Conservation (phyloP, 2,888 invertebrate species). For the Andrena fulva region DNA sequence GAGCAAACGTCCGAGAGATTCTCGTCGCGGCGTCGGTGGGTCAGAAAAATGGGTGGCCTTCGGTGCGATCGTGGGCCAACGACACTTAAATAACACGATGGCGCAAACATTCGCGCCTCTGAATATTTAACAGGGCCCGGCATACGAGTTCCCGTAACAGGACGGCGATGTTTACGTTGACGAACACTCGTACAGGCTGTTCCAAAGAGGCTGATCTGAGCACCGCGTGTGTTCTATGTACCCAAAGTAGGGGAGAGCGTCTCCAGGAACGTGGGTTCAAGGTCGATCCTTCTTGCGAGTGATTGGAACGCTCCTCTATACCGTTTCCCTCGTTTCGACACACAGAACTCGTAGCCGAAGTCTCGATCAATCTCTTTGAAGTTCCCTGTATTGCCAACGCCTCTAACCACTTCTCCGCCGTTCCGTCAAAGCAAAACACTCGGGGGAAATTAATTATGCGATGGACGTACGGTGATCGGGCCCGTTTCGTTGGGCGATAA, state of each 20-base stretch:
- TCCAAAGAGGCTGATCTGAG: background rate
- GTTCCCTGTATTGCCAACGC: background rate
- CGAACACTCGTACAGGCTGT: slow-evolving; percentile 1
- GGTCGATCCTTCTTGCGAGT: background rate
- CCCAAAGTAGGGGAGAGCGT: background rate
- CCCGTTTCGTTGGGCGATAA: background rate
- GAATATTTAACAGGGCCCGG: slow-evolving; percentile 48
- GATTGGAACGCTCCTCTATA: background rate
- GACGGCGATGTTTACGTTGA: slow-evolving; percentile 40
- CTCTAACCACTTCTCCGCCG: background rate
- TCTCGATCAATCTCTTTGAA: background rate
- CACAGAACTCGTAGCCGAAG: background rate
- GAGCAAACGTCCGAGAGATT: background rate
- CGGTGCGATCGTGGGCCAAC: slow-evolving; percentile 52
- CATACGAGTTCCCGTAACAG: slow-evolving; percentile 21
- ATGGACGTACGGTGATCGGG: slow-evolving; percentile 13
- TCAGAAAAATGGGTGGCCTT: slow-evolving; percentile 54
- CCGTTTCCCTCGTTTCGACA: too few species aligned
- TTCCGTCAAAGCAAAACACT: slow-evolving; percentile 25
- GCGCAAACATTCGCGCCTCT: slow-evolving; percentile 38
- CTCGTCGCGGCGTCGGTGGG: background rate
- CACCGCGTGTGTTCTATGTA: background rate
- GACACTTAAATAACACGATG: slow-evolving; percentile 51
- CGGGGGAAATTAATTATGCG: slow-evolving; percentile 36
- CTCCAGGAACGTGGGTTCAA: background rate